Base-by-base conservation (phyloP, 2,797 vertebrate genomes). In the Morus bassanus region DNA sequence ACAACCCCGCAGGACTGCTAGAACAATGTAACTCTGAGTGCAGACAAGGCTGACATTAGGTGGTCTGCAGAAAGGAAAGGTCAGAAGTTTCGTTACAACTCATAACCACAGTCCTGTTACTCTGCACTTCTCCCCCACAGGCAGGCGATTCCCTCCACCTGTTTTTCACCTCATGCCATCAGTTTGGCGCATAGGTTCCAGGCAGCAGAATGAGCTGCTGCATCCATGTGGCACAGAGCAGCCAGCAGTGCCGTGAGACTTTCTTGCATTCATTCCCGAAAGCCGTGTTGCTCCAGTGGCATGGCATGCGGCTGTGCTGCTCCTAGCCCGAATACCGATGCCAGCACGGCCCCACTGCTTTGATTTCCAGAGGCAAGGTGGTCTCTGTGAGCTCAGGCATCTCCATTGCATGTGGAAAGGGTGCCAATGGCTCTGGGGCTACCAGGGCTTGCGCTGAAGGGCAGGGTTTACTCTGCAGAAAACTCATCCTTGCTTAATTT, bases 231-330 rank as follows among this genome's bases (percentile, higher is more conserved):
- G 84, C 89, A 54, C 64, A 74, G 80, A 77, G 80, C 83, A 91
- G 37, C 30, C 67, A 88, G 91, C 72, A 73, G 18, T 3, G 3
- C 72, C 46, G 3, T 0, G 64, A 77, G 56, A 19, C 39, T 54
- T 50, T 46, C 51, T 35, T 72, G 67, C 48, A 31, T 61, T 77
- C 8, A 0, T 24, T 81, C 61, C 65, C 8, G 1, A 87, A 63
- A 87, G 60, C 27, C 11, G 0, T 4, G 48, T 73, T 76, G 31
- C 72, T 73, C 30, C 3, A 0, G 50, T n/a, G 41, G 50, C 41
- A 39, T 11, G 37, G 57, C 85, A 65, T 0, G 0, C 79, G 63
- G 70, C 64, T 16, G 7, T 0, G 0, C 31, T 65, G 50, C 75
- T 75, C 41, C 28, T 11, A 60, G 81, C 19, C 31, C 6, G 0